Conservation (phyloP, 1,140 invertebrate genomes). For the Kradibia gibbosae region DNA sequence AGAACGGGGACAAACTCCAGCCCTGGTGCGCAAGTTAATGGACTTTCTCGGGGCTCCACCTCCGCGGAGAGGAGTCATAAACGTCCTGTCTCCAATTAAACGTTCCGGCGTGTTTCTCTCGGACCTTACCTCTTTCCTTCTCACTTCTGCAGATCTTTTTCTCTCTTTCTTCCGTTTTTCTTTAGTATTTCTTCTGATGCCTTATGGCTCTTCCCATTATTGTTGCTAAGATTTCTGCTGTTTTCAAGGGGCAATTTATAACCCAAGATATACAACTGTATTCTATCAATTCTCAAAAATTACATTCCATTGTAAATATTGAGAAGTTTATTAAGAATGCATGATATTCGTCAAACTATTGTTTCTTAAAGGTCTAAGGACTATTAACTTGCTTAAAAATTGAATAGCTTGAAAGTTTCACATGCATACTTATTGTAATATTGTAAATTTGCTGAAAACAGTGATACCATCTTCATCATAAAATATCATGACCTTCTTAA, state of each 20-base stretch:
- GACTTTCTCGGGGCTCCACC: conserved; percentile 41
- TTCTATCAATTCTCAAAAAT: not conserved
- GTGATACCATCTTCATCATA: no score
- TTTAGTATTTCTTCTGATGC: not conserved
- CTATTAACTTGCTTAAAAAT: no score
- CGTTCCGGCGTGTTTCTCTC: not conserved
- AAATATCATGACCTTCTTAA: no score
- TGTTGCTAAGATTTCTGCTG: not conserved
- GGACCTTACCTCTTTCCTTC: not conserved
- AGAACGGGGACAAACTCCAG: not conserved
- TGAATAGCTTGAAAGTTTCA: no score
- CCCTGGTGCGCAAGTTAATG: conserved; percentile 24
- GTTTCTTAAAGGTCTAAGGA: no score
- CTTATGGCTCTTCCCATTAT: not conserved
- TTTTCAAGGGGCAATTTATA: not conserved
- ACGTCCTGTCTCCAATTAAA: conserved; percentile 39
- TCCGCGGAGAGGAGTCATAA: conserved; percentile 33
- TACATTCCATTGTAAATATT: not conserved
- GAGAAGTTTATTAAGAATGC: no score
- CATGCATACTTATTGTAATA: no score
- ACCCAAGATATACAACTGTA: not conserved
- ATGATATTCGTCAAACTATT: no score
- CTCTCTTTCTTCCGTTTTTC: not conserved
- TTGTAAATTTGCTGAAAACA: no score
- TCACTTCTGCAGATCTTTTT: not conserved